Conservation (phyloP, 2,797 vertebrate species). For the Huso huso region DNA sequence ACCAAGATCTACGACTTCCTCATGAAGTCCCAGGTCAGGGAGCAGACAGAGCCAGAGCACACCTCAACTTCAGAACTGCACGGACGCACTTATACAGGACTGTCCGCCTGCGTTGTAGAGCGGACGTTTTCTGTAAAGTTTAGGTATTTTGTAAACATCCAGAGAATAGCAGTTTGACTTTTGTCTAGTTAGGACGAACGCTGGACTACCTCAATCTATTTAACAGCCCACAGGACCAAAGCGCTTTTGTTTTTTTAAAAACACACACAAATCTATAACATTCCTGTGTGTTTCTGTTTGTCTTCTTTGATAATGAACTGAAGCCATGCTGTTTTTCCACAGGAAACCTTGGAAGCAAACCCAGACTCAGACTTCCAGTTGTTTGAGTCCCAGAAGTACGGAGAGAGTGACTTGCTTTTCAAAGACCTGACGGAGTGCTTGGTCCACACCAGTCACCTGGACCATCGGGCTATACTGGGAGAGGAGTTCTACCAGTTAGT, state of each 20-base stretch:
- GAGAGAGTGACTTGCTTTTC: slow-evolving; percentile 79
- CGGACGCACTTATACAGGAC: too few species aligned
- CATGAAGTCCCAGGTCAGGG: slow-evolving; percentile 73
- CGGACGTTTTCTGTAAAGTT: too few species aligned
- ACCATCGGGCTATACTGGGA: slow-evolving; percentile 68
- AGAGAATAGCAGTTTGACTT: too few species aligned
- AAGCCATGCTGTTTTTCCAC: slow-evolving; percentile 12
- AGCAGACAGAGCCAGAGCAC: neutral
- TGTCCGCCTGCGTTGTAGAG: too few species aligned
- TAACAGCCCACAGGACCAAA: too few species aligned
- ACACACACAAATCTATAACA: too few species aligned
- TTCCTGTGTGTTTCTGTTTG: too few species aligned
- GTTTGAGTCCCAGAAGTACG: slow-evolving; percentile 69
- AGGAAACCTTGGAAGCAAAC: slow-evolving; percentile 64
- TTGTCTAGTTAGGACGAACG: too few species aligned
- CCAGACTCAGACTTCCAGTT: slow-evolving; percentile 60
- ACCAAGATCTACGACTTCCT: slow-evolving; percentile 74
- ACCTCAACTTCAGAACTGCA: slow-evolving; percentile 1
- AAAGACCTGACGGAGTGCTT: slow-evolving; percentile 73
- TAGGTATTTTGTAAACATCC: too few species aligned
- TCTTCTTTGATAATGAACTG: too few species aligned
- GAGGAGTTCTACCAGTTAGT: slow-evolving; percentile 58
- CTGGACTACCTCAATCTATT: too few species aligned
- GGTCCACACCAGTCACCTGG: slow-evolving; percentile 63
- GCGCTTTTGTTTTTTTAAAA: too few species aligned